phyloP scores from a whole-genome alignment of 1,140 invertebrate genomes.

The Liolophura sinensis region DNA sequence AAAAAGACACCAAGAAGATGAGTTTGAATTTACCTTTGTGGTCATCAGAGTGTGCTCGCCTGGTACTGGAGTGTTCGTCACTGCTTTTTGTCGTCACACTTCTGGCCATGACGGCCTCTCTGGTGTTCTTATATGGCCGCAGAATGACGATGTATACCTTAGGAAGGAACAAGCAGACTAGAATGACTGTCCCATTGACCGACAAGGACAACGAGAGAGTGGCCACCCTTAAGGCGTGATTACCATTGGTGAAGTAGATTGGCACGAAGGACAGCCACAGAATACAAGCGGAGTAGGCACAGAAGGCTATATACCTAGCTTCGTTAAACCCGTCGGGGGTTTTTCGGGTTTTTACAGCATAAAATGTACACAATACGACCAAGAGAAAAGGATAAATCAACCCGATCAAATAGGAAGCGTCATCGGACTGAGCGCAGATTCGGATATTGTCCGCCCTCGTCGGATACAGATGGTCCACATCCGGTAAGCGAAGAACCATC shows the following conservation, averaged over 20 bases:
- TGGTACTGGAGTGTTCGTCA: not conserved
- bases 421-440: constrained; percentile 69
- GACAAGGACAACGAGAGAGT: constrained; percentile 74
- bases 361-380: constrained; percentile 71
- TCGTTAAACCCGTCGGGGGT: constrained; percentile 94
- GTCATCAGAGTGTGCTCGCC: too few relatives aligned
- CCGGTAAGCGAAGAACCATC: constrained; percentile 67
- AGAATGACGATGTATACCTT: constrained; percentile 75
- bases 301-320: constrained; percentile 88
- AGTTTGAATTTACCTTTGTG: too few relatives aligned
- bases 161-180: constrained; percentile 74
- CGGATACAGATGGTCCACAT: constrained; percentile 63
- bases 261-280: constrained; percentile 74
- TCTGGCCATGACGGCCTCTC: constrained; percentile 38
- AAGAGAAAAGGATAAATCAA: constrained; percentile 74
- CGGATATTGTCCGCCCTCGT: constrained; percentile 32
- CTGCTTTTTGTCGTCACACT: constrained; percentile 7
- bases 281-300: constrained; percentile 86
- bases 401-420: constrained; percentile 71
- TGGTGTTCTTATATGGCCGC: constrained; percentile 71
- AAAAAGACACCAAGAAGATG: too few relatives aligned
- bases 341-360: constrained; percentile 77
- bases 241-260: constrained; percentile 71
- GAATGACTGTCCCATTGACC: constrained; percentile 73
- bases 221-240: constrained; percentile 63